Evolutionary conservation across 2,888 invertebrate genomes (phyloP).

Genomic region (Sphaerophoria rueppellii): DNA sequence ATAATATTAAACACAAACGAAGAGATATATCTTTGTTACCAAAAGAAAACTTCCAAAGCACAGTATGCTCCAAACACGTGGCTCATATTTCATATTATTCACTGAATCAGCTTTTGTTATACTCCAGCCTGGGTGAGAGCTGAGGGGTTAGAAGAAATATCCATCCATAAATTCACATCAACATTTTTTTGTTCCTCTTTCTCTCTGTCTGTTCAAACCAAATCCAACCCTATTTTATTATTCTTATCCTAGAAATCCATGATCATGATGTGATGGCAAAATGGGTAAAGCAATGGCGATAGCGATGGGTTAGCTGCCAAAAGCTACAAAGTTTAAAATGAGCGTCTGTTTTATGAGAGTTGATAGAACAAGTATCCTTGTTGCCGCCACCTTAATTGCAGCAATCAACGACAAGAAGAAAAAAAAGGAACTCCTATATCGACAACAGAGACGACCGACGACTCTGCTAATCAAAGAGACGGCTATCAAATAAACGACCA

Average conservation of each 20-base stretch:
- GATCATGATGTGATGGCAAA: not conserved
- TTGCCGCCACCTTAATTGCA: conserved; percentile 63
- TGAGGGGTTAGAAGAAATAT: not conserved
- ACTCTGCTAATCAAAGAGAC: conserved; percentile 67
- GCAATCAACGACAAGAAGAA: conserved; percentile 37
- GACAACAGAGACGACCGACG: conserved; percentile 47
- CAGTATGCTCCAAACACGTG: conserved; percentile 10
- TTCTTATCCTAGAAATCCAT: not conserved
- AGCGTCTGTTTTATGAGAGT: conserved; percentile 58
- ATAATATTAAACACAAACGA: conserved; percentile 1
- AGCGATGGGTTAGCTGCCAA: conserved; percentile 2
- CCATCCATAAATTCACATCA: conserved; percentile 43
- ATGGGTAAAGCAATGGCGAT: not conserved
- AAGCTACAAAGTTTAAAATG: conserved; percentile 54
- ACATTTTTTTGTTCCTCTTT: conserved; percentile 25
- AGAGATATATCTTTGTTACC: not conserved
- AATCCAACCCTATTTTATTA: conserved; percentile 16
- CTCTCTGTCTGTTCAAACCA: conserved; percentile 11
- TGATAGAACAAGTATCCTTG: conserved; percentile 32
- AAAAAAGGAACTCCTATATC: conserved; percentile 50
- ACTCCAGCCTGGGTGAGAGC: too few relatives aligned
- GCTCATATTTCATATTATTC: conserved; percentile 18
- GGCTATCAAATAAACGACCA: conserved; percentile 57
- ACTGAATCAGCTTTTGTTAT: conserved; percentile 12
- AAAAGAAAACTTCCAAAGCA: not conserved